Percentiles rank a stretch among this genome's conserved stretches.
phyloP scores from a whole-genome alignment of 2,797 vertebrate species.

The Myotis vivesi region DNA sequence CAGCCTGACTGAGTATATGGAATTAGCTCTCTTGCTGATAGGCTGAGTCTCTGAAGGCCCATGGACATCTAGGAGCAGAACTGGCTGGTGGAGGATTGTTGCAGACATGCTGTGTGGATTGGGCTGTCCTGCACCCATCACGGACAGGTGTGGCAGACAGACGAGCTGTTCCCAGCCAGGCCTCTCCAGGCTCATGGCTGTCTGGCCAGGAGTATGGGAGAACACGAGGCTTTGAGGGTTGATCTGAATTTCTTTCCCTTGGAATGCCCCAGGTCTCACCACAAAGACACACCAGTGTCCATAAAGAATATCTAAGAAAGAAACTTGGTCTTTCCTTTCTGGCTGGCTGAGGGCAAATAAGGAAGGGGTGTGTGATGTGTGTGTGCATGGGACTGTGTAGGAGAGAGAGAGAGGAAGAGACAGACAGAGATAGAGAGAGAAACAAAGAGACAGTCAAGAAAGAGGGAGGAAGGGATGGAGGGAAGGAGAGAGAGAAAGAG shows the following conservation, averaged over 20 bases:
- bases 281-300: neutral
- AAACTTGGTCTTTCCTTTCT: conserved; percentile 61
- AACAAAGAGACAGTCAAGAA: neutral
- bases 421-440: neutral
- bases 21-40: neutral
- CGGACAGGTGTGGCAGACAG: neutral
- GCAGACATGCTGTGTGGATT: rapidly evolving
- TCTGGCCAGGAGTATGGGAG: neutral
- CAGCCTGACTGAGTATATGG: neutral
- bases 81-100: neutral
- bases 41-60: neutral
- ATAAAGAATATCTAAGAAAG: conserved; percentile 43
- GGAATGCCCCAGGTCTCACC: neutral
- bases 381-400: neutral
- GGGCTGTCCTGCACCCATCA: rapidly evolving
- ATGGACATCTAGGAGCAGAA: neutral
- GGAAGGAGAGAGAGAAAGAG: neutral
- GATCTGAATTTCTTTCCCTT: neutral
- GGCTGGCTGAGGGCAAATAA: conserved; percentile 64
- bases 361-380: neutral
- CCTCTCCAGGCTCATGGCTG: neutral
- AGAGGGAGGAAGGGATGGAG: neutral
- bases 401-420: neutral
- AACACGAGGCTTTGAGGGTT: neutral
- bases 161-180: neutral